These are phyloP conservation scores for Diogma glabrata DNA, from an alignment of 2,888 invertebrate species.

Conservation along the genomic window DNA sequence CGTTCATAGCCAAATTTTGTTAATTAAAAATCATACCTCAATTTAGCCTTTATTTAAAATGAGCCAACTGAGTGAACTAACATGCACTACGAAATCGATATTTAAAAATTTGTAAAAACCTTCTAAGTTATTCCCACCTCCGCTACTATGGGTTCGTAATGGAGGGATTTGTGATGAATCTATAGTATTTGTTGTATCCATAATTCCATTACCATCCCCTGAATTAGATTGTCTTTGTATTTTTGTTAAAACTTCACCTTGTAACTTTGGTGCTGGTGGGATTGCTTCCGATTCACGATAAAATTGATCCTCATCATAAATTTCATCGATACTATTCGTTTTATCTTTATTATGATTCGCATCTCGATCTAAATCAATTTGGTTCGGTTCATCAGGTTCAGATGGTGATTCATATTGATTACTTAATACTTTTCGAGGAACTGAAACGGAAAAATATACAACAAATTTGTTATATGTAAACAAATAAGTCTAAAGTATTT, in stretches of 20 bases:
- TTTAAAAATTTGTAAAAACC: constrained; percentile 26
- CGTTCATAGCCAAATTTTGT: too few species aligned
- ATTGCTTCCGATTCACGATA: constrained; percentile 45
- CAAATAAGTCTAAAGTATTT: too few species aligned
- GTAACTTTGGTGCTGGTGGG: constrained; percentile 41
- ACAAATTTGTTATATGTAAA: too few species aligned
- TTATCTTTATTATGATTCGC: constrained; percentile 22
- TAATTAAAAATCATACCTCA: too few species aligned
- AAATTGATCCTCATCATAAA: constrained; percentile 42
- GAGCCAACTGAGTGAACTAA: too few species aligned
- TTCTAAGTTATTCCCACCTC: constrained; percentile 30
- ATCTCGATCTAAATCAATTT: constrained; percentile 38
- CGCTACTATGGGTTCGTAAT: constrained; percentile 24
- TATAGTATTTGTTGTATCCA: constrained; percentile 3
- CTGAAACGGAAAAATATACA: constrained; percentile 37
- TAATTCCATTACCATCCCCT: not conserved
- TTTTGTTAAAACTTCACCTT: constrained; percentile 23
- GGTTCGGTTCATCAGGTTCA: constrained; percentile 63
- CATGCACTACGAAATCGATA: too few species aligned
- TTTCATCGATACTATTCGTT: constrained; percentile 33
- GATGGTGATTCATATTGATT: constrained; percentile 69
- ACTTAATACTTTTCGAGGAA: constrained; percentile 71
- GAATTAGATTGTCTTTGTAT: not conserved
- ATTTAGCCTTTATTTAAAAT: too few species aligned
- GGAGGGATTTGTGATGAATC: constrained; percentile 25